Evolutionary conservation across 2,113 vertebrate species (phyloP).

Genomic region (Recurvirostra avosetta): DNA sequence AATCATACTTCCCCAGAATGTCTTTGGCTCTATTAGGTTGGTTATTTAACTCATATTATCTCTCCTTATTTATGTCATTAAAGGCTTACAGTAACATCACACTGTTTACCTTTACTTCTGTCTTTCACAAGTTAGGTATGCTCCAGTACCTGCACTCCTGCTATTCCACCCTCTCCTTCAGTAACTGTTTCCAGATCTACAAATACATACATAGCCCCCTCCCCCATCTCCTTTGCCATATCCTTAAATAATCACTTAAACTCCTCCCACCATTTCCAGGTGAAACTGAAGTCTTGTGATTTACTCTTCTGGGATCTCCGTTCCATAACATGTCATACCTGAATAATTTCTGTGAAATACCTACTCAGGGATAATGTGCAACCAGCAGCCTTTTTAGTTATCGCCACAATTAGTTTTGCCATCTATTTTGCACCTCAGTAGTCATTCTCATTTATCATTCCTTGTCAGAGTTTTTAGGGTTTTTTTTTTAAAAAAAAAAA

Average conservation of each 20-base stretch:
- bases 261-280: neutral
- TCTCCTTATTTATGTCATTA: constrained; percentile 22
- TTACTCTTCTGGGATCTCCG: accelerated
- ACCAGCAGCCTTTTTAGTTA: neutral
- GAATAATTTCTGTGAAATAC: neutral
- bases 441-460: neutral
- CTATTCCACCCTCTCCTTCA: neutral
- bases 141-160: neutral
- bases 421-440: neutral
- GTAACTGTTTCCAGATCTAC: neutral
- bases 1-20: neutral
- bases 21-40: neutral
- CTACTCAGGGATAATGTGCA: neutral
- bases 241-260: neutral
- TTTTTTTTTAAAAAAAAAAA: neutral
- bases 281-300: neutral
- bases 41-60: constrained; percentile 31
- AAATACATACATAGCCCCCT: neutral
- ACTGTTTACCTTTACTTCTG: neutral
- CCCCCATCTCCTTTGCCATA: neutral
- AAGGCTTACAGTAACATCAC: constrained; percentile 17
- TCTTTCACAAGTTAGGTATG: neutral
- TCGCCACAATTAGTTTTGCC: neutral
- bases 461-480: neutral
- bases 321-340: neutral